phyloP scores from a whole-genome alignment of 2,888 invertebrate species.

The Patella ulyssiponensis region DNA sequence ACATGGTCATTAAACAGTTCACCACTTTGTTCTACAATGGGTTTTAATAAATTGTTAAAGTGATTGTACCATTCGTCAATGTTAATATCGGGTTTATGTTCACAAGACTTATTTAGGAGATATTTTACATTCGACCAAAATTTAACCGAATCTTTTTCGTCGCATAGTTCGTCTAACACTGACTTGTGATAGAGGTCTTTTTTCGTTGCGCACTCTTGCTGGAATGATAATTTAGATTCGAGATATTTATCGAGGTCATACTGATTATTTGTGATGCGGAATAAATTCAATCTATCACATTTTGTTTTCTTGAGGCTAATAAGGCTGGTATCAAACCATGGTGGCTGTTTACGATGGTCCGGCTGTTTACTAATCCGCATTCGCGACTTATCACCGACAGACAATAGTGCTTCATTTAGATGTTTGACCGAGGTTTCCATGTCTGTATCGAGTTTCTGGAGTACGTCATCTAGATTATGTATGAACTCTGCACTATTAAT shows the following conservation, averaged over 20 bases:
- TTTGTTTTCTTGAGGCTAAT: constrained; percentile 3
- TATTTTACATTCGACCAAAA: background rate
- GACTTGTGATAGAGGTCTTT: too few relatives aligned
- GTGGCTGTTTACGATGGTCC: constrained; percentile 3
- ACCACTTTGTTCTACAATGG: background rate
- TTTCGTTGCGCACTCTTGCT: background rate
- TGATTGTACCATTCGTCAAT: background rate
- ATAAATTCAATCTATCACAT: constrained; percentile 2
- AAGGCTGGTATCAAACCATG: background rate
- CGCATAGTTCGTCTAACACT: too few relatives aligned
- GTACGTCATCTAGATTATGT: background rate
- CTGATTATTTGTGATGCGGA: constrained; percentile 6
- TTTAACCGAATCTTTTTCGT: background rate
- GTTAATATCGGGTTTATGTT: background rate
- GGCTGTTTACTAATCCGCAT: background rate
- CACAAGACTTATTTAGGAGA: background rate
- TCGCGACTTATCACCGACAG: background rate
- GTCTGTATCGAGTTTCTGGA: background rate
- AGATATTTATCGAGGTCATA: background rate
- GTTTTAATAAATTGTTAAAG: background rate
- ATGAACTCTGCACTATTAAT: background rate
- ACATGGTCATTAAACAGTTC: background rate
- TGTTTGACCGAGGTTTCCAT: background rate
- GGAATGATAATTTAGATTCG: background rate
- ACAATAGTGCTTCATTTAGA: background rate